Evolutionary conservation across 2,888 invertebrate species (phyloP).

Genomic region (Tromatobia lineatoria): DNA sequence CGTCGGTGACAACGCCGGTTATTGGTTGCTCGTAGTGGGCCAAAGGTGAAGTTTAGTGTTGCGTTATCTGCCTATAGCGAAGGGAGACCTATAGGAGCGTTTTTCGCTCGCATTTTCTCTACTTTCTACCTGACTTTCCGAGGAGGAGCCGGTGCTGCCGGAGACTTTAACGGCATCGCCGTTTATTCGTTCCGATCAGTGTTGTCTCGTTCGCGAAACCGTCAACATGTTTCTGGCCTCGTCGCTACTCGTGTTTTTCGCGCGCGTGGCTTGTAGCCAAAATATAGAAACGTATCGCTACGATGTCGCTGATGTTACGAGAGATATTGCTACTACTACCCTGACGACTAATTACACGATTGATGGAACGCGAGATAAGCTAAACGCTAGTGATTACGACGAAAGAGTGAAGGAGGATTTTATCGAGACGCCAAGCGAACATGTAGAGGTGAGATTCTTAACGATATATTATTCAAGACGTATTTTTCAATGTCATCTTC

Average conservation of each 20-base stretch:
- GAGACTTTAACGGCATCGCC: not conserved
- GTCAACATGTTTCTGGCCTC: not conserved
- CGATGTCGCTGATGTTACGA: not conserved
- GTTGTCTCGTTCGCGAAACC: conserved; percentile 2
- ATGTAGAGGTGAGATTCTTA: conserved; percentile 29
- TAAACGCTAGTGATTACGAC: not conserved
- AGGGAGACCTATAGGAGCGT: not conserved
- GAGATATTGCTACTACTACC: not conserved
- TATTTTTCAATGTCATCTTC: not conserved
- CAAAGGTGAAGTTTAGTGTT: not conserved
- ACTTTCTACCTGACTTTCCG: not conserved
- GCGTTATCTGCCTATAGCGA: not conserved
- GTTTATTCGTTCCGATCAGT: not conserved
- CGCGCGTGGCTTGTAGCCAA: not conserved
- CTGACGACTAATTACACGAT: not conserved
- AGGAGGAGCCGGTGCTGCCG: not conserved
- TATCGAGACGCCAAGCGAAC: not conserved
- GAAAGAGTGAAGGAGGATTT: not conserved
- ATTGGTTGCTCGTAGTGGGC: not conserved
- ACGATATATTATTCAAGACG: not conserved
- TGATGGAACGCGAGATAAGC: not conserved
- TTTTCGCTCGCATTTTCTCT: not conserved
- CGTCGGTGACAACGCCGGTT: not conserved
- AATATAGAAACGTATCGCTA: not conserved
- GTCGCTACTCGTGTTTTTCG: not conserved